These are phyloP conservation scores for Parapsyche elsis DNA, from an alignment of 1,140 invertebrate species.

Conservation along the genomic window DNA sequence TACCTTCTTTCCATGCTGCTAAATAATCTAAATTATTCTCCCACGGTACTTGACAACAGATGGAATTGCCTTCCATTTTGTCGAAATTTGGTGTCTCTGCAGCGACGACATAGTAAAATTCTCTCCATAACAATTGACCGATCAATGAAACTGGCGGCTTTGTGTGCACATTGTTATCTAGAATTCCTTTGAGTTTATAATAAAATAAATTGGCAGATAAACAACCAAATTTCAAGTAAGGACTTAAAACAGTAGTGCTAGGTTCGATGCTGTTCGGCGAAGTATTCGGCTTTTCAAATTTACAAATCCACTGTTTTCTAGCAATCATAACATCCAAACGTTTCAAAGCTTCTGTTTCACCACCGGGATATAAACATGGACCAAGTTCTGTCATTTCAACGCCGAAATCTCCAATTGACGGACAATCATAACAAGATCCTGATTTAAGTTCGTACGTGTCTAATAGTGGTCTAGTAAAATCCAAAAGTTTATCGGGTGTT, in stretches of 20 bases:
- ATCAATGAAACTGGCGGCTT: slow-evolving; percentile 71
- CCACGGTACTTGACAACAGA: slow-evolving; percentile 81
- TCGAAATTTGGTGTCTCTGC: slow-evolving; percentile 79
- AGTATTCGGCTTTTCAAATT: slow-evolving; percentile 81
- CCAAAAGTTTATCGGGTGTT: slow-evolving; percentile 63
- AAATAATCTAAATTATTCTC: slow-evolving; percentile 72
- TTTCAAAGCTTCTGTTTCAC: slow-evolving; percentile 76
- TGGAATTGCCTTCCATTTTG: slow-evolving; percentile 75
- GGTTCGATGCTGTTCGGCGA: slow-evolving; percentile 77
- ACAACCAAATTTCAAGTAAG: slow-evolving; percentile 81
- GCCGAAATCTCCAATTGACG: slow-evolving; percentile 71
- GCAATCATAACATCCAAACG: slow-evolving; percentile 71
- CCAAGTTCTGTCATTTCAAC: slow-evolving; percentile 63
- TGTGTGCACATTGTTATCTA: slow-evolving; percentile 67
- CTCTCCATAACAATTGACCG: slow-evolving; percentile 80
- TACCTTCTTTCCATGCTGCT: slow-evolving; percentile 75
- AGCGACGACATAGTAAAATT: slow-evolving; percentile 80
- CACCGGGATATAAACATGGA: slow-evolving; percentile 71
- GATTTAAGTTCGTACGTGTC: slow-evolving; percentile 65
- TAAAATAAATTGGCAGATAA: slow-evolving; percentile 75
- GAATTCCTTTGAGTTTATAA: slow-evolving; percentile 70
- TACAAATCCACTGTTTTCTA: slow-evolving; percentile 76
- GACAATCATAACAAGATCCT: slow-evolving; percentile 68
- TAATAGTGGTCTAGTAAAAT: slow-evolving; percentile 63
- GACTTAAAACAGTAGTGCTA: slow-evolving; percentile 79